Conservation (phyloP, 2,888 invertebrate species). For the Polyommatus icarus region DNA sequence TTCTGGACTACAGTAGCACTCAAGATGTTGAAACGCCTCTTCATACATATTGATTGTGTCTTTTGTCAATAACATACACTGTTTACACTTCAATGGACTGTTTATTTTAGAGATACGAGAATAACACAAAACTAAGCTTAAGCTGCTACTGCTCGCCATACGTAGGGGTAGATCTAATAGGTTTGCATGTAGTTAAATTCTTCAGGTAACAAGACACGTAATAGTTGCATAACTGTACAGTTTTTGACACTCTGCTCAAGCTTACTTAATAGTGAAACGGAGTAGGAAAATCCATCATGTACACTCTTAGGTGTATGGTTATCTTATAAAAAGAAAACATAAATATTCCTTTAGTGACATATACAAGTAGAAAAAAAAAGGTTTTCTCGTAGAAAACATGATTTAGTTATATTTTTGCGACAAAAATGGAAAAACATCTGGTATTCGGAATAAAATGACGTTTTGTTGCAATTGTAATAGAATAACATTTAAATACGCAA, state of each 20-base stretch:
- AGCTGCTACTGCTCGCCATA: not conserved
- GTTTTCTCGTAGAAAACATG: too few relatives aligned
- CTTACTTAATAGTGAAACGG: too few relatives aligned
- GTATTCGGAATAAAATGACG: not conserved
- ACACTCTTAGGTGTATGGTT: too few relatives aligned
- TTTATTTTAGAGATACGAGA: not conserved
- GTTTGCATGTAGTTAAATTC: too few relatives aligned
- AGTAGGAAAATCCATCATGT: too few relatives aligned
- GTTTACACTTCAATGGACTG: constrained; percentile 45
- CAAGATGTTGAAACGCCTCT: constrained; percentile 60
- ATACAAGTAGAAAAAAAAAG: not conserved
- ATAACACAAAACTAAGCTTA: not conserved
- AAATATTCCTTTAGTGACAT: not conserved
- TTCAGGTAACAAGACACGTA: too few relatives aligned
- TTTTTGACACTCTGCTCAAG: too few relatives aligned
- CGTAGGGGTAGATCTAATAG: too few relatives aligned
- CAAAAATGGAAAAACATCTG: not conserved
- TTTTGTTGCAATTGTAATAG: constrained; percentile 13
- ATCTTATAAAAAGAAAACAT: too few relatives aligned
- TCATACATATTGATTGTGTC: constrained; percentile 71
- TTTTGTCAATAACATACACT: constrained; percentile 36
- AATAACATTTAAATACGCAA: constrained; percentile 42
- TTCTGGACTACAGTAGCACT: constrained; percentile 51
- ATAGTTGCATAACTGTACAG: too few relatives aligned
- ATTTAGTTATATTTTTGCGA: not conserved